These are phyloP conservation scores for Alces alces DNA, from an alignment of 2,113 vertebrate genomes.

Conservation along the genomic window DNA sequence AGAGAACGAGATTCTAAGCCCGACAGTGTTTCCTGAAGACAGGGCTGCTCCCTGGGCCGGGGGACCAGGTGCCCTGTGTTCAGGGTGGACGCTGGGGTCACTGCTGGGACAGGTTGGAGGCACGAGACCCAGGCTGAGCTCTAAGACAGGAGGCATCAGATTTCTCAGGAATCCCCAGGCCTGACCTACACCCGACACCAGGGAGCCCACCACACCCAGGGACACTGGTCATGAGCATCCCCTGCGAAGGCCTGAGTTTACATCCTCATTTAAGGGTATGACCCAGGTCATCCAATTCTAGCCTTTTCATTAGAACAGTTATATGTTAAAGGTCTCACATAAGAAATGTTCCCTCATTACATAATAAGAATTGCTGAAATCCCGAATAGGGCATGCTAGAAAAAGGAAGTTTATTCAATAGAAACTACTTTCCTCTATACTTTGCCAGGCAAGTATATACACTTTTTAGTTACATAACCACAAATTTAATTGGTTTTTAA, in stretches of 20 bases:
- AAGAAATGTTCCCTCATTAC: neutral
- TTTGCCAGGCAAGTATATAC: neutral
- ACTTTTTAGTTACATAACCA: neutral
- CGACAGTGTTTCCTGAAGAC: neutral
- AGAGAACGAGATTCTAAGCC: neutral
- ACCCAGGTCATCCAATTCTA: neutral
- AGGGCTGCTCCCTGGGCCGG: neutral
- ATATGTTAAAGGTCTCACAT: neutral
- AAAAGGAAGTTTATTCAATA: neutral
- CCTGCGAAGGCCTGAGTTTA: neutral
- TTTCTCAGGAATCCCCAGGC: neutral
- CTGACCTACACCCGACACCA: neutral
- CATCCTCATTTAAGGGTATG: neutral
- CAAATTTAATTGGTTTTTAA: neutral
- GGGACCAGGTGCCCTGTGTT: accelerated
- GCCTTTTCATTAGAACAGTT: neutral
- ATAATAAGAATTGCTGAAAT: neutral
- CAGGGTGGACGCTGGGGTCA: neutral
- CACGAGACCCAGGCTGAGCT: neutral
- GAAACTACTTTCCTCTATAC: neutral
- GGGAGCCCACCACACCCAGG: neutral
- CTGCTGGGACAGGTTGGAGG: neutral
- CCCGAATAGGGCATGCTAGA: neutral
- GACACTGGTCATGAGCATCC: neutral
- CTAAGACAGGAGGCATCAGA: neutral